Evolutionary conservation across 2,113 vertebrate genomes (phyloP).

Genomic region (Regulus satrapa): DNA sequence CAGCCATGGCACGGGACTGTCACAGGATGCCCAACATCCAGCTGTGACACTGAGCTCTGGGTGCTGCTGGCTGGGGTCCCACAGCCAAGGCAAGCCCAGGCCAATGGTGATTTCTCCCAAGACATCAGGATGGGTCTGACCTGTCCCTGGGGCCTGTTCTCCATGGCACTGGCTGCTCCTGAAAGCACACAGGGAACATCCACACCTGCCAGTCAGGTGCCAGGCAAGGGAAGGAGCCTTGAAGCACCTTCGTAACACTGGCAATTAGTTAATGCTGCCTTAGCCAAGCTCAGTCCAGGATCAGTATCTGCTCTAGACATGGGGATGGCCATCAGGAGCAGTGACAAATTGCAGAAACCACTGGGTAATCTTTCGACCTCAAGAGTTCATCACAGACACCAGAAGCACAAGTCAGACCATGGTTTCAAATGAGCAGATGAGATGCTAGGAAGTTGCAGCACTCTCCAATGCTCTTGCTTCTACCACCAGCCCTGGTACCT

Average conservation of each 20-base stretch:
- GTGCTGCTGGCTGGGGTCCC: neutral
- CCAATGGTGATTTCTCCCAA: neutral
- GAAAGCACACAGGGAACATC: neutral
- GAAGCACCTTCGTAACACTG: neutral
- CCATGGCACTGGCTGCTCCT: neutral
- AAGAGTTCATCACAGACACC: neutral
- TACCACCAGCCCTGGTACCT: neutral
- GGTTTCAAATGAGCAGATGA: neutral
- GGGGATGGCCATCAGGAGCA: neutral
- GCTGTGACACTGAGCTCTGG: neutral
- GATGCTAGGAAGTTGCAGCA: neutral
- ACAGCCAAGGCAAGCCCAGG: neutral
- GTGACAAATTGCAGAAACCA: neutral
- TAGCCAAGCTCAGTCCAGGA: neutral
- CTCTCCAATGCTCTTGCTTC: neutral
- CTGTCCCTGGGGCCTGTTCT: rapidly evolving
- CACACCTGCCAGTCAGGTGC: neutral
- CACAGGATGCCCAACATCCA: rapidly evolving
- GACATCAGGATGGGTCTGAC: neutral
- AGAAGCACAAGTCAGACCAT: neutral
- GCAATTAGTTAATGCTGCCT: neutral
- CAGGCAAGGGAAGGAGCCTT: neutral
- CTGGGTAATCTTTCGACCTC: neutral
- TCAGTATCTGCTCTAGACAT: neutral
- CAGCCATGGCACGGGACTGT: neutral